Conservation (phyloP, 92 coral and sea anemone species). For the Palythoa heliodiscus region DNA sequence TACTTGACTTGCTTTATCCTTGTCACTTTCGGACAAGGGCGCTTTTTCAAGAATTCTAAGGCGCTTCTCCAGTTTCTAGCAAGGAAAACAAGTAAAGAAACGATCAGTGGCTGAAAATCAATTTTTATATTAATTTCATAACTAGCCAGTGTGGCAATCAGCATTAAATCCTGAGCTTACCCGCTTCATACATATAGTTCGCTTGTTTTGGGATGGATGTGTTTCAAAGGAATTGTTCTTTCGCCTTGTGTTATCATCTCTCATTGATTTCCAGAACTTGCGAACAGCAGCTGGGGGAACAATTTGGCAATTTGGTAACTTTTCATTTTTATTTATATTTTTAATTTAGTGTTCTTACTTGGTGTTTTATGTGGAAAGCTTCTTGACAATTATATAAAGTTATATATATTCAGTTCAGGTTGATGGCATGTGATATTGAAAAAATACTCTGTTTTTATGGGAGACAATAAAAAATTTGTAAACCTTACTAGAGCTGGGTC, state of each 20-base stretch:
- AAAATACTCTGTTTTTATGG: slow-evolving; percentile 7
- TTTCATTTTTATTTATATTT: background rate
- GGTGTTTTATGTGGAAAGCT: slow-evolving; percentile 1
- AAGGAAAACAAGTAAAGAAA: slow-evolving; percentile 5
- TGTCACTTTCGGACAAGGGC: slow-evolving; percentile 6
- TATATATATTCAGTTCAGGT: background rate
- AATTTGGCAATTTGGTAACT: background rate
- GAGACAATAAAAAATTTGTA: background rate
- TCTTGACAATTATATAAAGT: background rate
- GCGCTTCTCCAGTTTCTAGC: slow-evolving; percentile 29
- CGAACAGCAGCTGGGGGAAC: slow-evolving; percentile 14
- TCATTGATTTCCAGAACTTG: slow-evolving; percentile 5
- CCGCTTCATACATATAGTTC: slow-evolving; percentile 12
- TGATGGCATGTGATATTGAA: slow-evolving; percentile 9
- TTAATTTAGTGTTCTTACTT: slow-evolving; percentile 1
- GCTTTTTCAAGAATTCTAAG: background rate
- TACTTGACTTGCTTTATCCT: background rate
- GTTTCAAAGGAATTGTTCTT: background rate
- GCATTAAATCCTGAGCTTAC: slow-evolving; percentile 15
- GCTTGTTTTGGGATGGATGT: slow-evolving; percentile 5
- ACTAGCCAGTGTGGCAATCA: slow-evolving; percentile 3
- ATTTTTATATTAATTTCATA: background rate
- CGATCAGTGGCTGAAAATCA: background rate
- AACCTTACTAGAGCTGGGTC: slow-evolving; percentile 22
- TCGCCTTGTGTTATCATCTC: slow-evolving; percentile 12